Evolutionary conservation across 2,888 invertebrate species (phyloP), one percentile per base, ranked within the genome.

Genomic region (Temnothorax ravouxi): DNA sequence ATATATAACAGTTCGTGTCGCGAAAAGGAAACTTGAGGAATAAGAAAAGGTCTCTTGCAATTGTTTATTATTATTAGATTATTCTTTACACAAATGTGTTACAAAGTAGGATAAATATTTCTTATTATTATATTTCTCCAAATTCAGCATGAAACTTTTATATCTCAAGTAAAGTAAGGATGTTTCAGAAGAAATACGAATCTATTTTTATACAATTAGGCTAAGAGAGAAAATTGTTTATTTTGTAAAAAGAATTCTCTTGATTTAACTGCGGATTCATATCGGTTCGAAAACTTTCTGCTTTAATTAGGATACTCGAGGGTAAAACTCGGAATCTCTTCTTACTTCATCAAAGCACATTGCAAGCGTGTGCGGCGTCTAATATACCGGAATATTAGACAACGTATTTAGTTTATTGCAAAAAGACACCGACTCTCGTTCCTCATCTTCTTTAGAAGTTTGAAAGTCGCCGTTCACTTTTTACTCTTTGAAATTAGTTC

Each of bases 381-480:
- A 71, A 71, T 56, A 79, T 34, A 21, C 54, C 15, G 15, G 44
- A 79, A 54, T 18, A 50, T 50, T 44, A 44, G 44, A 44, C 67
- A 44, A 77, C 38, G 54, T 54, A 77, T 69, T 69, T 69, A 69
- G 11, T 11, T 54, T n/a, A n/a, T n/a, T 13, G 71, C 41, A 67
- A 54, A 72, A 44, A 44, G 56, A 67, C 66, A 47, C 11, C 29
- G 25, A 25, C 44, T 21, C 21, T 21, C n/a, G 47, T 47, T 71
- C 0, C 34, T 71, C 25, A 52, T 66, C 56, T 79, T 80, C 38
- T 80, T 80, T 80, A 59, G 47, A 80, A 72, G 72, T 79, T 79
- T 72, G 44, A 72, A 79, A 79, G 79, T 80, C 18, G 8, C 34
- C 29, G n/a, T 34, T 3, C 2, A 62, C 50, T 34, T 66, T 72